phyloP scores from a whole-genome alignment of 1,140 invertebrate genomes.

The Tetramorium parvispinum region DNA sequence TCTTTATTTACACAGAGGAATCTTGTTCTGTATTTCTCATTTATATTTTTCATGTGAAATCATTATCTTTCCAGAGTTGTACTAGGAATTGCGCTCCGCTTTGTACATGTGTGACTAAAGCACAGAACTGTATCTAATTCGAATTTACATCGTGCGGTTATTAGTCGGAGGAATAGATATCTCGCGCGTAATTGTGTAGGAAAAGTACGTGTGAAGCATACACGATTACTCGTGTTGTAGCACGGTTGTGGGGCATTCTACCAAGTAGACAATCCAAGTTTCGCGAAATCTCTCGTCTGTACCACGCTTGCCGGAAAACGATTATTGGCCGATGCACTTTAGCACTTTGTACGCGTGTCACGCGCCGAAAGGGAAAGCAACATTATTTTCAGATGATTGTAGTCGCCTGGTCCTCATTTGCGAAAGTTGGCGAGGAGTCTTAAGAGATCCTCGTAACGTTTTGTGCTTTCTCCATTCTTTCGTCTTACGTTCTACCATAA shows the following conservation, averaged over 20 bases:
- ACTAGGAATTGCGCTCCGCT: not conserved
- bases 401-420: constrained; percentile 45
- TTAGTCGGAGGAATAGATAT: constrained; percentile 53
- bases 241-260: not conserved
- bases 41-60: constrained; percentile 4
- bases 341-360: constrained; percentile 49
- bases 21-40: not conserved
- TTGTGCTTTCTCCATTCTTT: constrained; percentile 48
- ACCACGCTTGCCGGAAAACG: constrained; percentile 34
- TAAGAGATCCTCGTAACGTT: constrained; percentile 14
- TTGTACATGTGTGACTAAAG: not conserved
- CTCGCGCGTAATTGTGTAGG: constrained; percentile 42
- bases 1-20: not conserved
- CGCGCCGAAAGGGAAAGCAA: constrained; percentile 56
- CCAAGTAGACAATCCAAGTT: constrained; percentile 51
- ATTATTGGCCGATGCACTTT: constrained; percentile 51
- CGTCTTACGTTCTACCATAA: not conserved
- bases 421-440: constrained; percentile 57
- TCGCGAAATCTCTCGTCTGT: constrained; percentile 37
- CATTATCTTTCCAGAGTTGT: not conserved
- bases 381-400: constrained; percentile 60
- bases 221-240: not conserved
- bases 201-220: constrained; percentile 50
- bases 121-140: constrained; percentile 18
- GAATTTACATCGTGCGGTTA: constrained; percentile 48